Evolutionary conservation across 2,797 vertebrate species (phyloP), one percentile per base, ranked within the genome.

Genomic region (Cygnus olor): DNA sequence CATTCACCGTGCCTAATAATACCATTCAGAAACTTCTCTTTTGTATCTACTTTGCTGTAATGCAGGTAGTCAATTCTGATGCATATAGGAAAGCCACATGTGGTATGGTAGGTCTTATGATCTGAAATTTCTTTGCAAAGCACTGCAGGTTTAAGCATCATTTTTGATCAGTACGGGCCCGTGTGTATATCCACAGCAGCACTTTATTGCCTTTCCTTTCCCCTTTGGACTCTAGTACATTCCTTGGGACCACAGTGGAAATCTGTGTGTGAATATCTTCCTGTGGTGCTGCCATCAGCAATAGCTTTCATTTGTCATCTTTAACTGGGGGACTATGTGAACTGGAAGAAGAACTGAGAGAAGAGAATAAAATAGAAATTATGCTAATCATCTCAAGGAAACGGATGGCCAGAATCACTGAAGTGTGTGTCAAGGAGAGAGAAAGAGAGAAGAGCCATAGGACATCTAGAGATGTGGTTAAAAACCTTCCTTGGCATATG

Each of bases 51-150:
- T 8, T 77, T 84, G 42, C 63, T 89, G 12, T 80, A 51, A 38
- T 25, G 45, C 32, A 34, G 2, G 1, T 9, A 91, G n/a, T 60
- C 25, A n/a, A 0, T 63, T 3, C 3, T 68, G 14, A 25, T 49
- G 14, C 0, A 0, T 0, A 0, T 64, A 66, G 53, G 58, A 83
- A 78, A 49, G 53, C 18, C 36, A 18, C 7, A 1, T 28, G 60
- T 1, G 4, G 8, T 47, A 10, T 74, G 22, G 34, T 87, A 32
- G 94, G 69, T 19, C 19, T 34, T 32, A 14, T 42, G 13, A 21
- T 66, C 7, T 36, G 45, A 70, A 47, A 21, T 56, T 78, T 82
- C 72, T 81, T 56, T 80, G 68, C 27, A 78, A 80, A 87, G n/a
- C 38, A 34, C 19, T 71, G 32, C 36, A n/a, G 22, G 15, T 34